Evolutionary conservation across 1,140 invertebrate species (phyloP), one percentile per base, ranked within the genome.

Genomic region (Hylaeus volcanicus): DNA sequence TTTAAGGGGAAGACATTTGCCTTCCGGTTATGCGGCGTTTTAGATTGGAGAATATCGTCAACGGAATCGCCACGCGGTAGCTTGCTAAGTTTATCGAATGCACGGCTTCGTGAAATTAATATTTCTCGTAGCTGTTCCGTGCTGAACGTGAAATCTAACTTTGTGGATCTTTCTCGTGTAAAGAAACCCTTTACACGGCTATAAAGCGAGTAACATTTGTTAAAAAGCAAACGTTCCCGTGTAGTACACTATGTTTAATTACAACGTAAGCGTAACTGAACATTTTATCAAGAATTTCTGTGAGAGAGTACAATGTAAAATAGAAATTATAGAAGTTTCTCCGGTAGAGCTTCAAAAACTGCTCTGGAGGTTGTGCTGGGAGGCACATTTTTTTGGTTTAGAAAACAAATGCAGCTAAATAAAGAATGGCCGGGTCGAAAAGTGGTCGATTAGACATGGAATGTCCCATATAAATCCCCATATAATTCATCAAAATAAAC

Each of bases 1-100:
- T 85, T 82, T 66, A 63, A 75, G n/a, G 45, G 41, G 26, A 26
- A n/a, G 69, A 12, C 37, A n/a, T 58, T 55, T 85, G 70, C 63
- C 66, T 71, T 41, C 41, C 15, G 5, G 60, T 43, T 51, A 9
- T 58, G 15, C 51, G 5, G 6, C n/a, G 6, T 11, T 68, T 81
- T 68, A 74, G 56, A n/a, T 79, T 12, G 41, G 41, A 14, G 53
- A 9, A 51, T 72, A 71, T 26, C 65, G 58, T 39, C 37, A n/a
- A 11, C 37, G 45, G 60, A 37, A 45, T 53, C 45, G 12, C 51
- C 26, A 65, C 11, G 26, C 26, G 5, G 12, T 11, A 26, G 12
- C 12, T n/a, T 37, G 66, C n/a, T 5, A 45, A 56, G n/a, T 45
- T 64, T 39, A 45, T 64, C 43, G 65, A 37, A 14, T 37, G 8